A percentile compares a stretch with the other conserved stretches of the same genome.
phyloP scores from a whole-genome alignment of 1,140 invertebrate genomes.

The Solenopsis invicta region DNA sequence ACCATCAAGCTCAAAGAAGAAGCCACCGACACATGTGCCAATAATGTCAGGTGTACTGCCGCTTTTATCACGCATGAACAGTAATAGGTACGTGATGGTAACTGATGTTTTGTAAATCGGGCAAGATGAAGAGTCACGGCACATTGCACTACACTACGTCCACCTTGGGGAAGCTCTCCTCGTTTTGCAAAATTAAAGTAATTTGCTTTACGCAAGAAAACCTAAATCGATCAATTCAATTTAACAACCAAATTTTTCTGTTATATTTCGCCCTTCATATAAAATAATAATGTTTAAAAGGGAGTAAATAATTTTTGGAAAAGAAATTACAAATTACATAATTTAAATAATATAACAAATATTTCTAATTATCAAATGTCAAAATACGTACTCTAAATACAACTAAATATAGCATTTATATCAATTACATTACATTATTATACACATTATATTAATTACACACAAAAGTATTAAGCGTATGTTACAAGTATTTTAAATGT shows the following conservation, averaged over 20 bases:
- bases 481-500: neutral
- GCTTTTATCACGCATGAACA: slow-evolving; percentile 63
- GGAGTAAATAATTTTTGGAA: neutral
- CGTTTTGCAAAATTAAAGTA: slow-evolving; percentile 13
- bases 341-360: slow-evolving; percentile 19
- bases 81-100: slow-evolving; percentile 54
- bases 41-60: slow-evolving; percentile 57
- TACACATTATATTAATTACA: neutral
- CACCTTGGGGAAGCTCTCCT: slow-evolving; percentile 15
- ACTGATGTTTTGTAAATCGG: slow-evolving; percentile 59
- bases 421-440: no score
- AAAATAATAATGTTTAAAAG: neutral
- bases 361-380: neutral
- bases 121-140: slow-evolving; percentile 52
- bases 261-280: neutral
- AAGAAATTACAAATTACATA: neutral
- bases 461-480: neutral
- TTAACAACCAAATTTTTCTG: neutral
- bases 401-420: no score
- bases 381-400: neutral
- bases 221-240: neutral
- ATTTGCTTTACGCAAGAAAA: neutral
- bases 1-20: slow-evolving; percentile 61
- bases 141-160: slow-evolving; percentile 1
- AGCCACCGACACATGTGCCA: slow-evolving; percentile 59